Evolutionary conservation across 2,113 vertebrate species (phyloP).

Genomic region (Urocitellus parryii): DNA sequence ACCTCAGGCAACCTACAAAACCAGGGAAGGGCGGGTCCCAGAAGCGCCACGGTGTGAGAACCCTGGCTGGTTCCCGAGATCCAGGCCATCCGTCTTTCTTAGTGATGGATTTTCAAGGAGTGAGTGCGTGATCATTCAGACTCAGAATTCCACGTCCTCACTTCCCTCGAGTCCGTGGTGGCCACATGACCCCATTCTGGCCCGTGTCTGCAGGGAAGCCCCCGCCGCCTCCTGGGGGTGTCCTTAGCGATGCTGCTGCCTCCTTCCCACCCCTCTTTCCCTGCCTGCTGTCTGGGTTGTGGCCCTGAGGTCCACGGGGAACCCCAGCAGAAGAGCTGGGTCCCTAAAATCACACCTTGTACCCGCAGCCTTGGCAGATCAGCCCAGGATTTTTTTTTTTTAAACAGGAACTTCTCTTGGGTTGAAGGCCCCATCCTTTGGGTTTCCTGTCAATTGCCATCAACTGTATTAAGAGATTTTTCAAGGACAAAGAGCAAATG

Average conservation of each 20-base stretch:
- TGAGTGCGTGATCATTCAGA: background rate
- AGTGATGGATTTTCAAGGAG: background rate
- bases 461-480: background rate
- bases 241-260: too few relatives aligned
- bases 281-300: background rate
- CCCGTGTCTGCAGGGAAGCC: background rate
- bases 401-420: background rate
- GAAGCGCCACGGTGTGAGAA: background rate
- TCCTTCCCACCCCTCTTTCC: background rate
- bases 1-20: background rate
- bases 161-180: background rate
- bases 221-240: rapidly evolving
- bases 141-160: background rate
- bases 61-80: background rate
- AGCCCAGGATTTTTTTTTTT: background rate
- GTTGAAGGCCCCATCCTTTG: background rate
- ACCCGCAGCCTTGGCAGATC: background rate
- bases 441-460: background rate
- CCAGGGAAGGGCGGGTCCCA: background rate
- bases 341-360: background rate
- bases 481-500: background rate
- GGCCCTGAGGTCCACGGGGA: rapidly evolving
- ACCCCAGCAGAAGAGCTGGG: rapidly evolving
- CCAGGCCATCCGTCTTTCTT: background rate
- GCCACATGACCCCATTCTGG: background rate